phyloP scores from a whole-genome alignment of 2,797 vertebrate genomes.

The Threskiornis aethiopicus region DNA sequence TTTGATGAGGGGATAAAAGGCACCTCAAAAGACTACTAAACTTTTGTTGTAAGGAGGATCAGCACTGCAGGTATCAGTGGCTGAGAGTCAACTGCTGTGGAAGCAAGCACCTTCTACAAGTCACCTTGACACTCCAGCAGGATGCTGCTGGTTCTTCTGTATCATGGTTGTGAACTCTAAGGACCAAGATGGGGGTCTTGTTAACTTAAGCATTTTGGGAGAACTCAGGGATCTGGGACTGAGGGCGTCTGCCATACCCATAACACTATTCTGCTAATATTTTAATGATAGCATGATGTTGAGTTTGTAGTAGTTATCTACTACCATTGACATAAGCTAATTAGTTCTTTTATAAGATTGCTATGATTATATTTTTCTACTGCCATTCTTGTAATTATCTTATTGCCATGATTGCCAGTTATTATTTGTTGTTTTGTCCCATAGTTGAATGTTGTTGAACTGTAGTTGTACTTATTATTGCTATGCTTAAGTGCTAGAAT shows the following conservation, averaged over 20 bases:
- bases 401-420: background rate
- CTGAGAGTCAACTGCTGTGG: background rate
- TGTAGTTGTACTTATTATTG: background rate
- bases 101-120: background rate
- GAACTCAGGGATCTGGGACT: background rate
- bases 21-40: background rate
- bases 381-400: background rate
- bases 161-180: background rate
- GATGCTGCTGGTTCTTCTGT: background rate
- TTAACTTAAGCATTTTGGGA: background rate
- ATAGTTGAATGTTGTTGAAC: background rate
- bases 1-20: background rate
- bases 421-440: background rate
- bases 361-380: background rate
- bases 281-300: background rate
- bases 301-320: background rate
- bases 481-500: background rate
- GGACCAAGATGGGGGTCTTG: background rate
- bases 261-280: background rate
- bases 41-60: background rate
- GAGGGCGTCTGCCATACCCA: fast-evolving
- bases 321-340: background rate
- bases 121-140: background rate
- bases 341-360: background rate
- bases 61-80: background rate